Evolutionary conservation across 2,888 invertebrate species (phyloP).

Genomic region (Ophonus ardosiacus): DNA sequence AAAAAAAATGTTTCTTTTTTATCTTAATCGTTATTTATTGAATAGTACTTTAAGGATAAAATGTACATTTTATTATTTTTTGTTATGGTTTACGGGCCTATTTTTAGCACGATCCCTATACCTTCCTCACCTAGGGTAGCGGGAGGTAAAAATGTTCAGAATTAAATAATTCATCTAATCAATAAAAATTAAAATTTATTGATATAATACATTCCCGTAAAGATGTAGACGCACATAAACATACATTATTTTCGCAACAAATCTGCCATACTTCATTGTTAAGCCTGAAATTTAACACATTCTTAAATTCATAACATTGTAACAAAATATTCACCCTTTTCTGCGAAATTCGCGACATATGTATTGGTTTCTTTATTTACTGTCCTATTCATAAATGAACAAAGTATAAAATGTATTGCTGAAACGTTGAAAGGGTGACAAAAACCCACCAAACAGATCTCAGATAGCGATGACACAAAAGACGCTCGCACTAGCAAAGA

Average conservation of each 20-base stretch:
- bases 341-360: constrained; percentile 23
- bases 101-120: no score
- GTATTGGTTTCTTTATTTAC: constrained; percentile 5
- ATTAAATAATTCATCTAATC: no score
- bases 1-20: no score
- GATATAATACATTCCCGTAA: no score
- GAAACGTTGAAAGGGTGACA: constrained; percentile 3
- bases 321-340: constrained; percentile 5
- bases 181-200: no score
- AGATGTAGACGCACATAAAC: no score
- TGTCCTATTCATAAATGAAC: neutral
- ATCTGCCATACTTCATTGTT: neutral
- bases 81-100: no score
- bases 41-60: no score
- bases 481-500: constrained; percentile 32
- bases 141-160: no score
- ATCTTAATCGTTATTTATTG: no score
- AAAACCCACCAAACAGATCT: constrained; percentile 16
- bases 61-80: no score
- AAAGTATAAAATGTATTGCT: neutral
- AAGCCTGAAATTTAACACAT: neutral
- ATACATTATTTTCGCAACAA: neutral
- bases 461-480: constrained; percentile 45
- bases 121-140: no score
- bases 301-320: neutral